Base-by-base conservation (phyloP, 2,113 vertebrate species). In the Felis chaus region DNA sequence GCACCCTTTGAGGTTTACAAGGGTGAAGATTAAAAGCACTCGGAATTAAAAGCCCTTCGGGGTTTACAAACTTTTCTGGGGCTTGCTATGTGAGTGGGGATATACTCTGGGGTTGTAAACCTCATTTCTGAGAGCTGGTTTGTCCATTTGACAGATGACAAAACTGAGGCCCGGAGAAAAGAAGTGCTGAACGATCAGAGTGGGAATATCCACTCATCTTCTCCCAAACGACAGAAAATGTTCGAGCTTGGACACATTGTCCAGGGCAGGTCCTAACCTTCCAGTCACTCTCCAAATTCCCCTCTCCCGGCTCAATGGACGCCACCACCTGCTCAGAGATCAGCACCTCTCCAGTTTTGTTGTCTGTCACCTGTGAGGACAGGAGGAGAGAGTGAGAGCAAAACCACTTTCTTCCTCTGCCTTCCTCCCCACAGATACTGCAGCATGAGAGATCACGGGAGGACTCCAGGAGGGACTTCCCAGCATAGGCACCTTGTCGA, bases 281-380 rank as follows among this genome's bases (percentile, higher is more conserved):
- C 94, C 84, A 87, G 73, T 96, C 91, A 36, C 81, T 57, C 31
- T 97, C 63, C 12, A 68, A 15, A 19, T 3, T 89, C 39, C 39
- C 33, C 2, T 98, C 94, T 78, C 31, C 69, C 1, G 95, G 93
- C 36, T 98, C 50, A 7, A 98, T 57, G 25, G 98, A 97, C 4
- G 98, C 98, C 84, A 98, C 94, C 39, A 97, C 61, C 45, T 98
- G 98, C 95, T 98, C 87, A 0, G 97, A 98, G 95, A 98, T 94
- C 50, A 98, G 41, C 39, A 98, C 97, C 23, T 98, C 96, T 39
- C 98, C 98, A 18, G 98, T 98, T 36, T 74, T 88, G 87, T 98
- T 98, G 93, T 98, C 68, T 0, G 98, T 98, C 95, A 98, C 76
- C 98, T 98, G 93, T 45, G 66, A 87, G 39, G 31, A 50, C 4